Base-by-base conservation (phyloP, 35 echinoderm and acorn worm species). In the Amphiura filiformis region DNA sequence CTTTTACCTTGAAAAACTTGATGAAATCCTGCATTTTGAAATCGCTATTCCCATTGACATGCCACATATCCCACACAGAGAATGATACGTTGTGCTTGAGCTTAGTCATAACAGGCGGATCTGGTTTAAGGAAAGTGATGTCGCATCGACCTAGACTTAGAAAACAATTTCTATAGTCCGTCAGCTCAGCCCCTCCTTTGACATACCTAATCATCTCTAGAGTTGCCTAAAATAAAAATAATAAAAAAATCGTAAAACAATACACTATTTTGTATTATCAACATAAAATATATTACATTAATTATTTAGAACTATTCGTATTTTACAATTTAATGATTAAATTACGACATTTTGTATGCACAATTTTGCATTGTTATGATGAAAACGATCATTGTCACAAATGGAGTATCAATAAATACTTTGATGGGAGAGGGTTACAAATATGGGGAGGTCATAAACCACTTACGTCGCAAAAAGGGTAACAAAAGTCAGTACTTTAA, bases 51-150 rank as follows among this genome's bases (percentile, higher is more conserved):
- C 95, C 95, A 35, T 89, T 44, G 1, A 97, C 92, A 9, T 86
- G 80, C 95, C 95, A 97, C 30, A 87, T 86, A 77, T 97, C 95
- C 95, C 95, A 97, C 26, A 84, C 41, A 32, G 91, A 91, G 77
- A 88, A 97, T 13, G 34, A 31, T 56, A 93, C 35, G 31, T 84
- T 92, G 0, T 39, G 82, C 47, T 86, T 93, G 52, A 97, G 86
- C 14, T 35, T 56, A 18, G 91, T 97, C 30, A 76, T 76, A 5
- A 28, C 52, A 9, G 88, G 52, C 13, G 41, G 80, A 13, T 82
- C 95, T 5, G 95, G 95, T 80, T 97, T 92, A 1, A 88, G 91
- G 56, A 97, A 90, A 84, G 91, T 85, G 26, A 93, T 47, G 1
- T 83, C 28, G n/a, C 91, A 86, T 31, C 88, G 39, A 20, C 86